Conservation (phyloP, 1,140 invertebrate species). For the Plodia interpunctella region DNA sequence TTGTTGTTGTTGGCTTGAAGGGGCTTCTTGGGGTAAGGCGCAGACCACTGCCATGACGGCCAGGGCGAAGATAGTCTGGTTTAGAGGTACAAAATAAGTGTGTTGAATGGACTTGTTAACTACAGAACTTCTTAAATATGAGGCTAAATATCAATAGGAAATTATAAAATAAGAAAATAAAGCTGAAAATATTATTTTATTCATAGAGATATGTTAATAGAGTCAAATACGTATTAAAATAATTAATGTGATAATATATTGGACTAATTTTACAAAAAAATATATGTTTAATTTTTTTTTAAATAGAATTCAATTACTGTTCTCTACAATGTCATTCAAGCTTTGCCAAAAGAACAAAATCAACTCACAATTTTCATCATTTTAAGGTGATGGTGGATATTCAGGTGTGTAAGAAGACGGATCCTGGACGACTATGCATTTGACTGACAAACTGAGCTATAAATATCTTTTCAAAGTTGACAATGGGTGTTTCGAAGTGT, state of each 20-base stretch:
- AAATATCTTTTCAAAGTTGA: conserved; percentile 64
- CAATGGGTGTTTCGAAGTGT: conserved; percentile 62
- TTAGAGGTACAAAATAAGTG: conserved; percentile 16
- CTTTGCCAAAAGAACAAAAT: not conserved
- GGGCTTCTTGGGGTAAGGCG: conserved; percentile 41
- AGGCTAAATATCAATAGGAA: no score
- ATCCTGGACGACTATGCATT: conserved; percentile 51
- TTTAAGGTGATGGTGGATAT: conserved; percentile 26
- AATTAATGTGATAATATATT: no score
- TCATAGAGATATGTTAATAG: no score
- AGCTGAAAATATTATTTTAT: no score
- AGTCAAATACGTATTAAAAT: no score
- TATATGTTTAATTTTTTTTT: no score
- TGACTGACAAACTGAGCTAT: conserved; percentile 43
- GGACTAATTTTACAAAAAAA: no score
- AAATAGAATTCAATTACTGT: no score
- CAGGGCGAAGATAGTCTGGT: conserved; percentile 53
- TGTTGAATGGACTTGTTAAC: not conserved
- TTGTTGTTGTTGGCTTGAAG: conserved; percentile 16
- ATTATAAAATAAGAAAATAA: no score
- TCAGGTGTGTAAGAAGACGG: conserved; percentile 35
- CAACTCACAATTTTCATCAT: conserved; percentile 71
- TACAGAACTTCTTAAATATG: no score
- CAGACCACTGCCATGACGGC: conserved; percentile 41
- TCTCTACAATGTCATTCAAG: no score